Conservation (phyloP, 2,113 vertebrate genomes). For the Ctenomys sociabilis region DNA sequence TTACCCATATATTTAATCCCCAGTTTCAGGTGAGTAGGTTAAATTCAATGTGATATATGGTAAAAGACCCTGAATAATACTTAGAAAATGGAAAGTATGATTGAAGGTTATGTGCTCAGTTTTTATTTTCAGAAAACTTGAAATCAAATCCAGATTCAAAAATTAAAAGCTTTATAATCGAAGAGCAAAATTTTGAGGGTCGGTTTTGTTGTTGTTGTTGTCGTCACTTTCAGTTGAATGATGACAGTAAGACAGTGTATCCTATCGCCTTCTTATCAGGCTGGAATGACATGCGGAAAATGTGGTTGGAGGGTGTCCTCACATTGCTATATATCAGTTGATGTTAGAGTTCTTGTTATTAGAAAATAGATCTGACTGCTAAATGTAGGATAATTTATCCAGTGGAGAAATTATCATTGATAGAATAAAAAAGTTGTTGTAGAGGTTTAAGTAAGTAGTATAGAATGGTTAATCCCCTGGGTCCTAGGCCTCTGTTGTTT, state of each 20-base stretch:
- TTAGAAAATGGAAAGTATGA: not conserved
- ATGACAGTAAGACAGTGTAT: not conserved
- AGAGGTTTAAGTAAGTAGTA: not conserved
- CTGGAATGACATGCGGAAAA: not conserved
- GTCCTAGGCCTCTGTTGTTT: not conserved
- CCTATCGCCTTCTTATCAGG: not conserved
- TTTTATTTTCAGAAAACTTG: not conserved
- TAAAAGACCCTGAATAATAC: not conserved
- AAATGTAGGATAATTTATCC: not conserved
- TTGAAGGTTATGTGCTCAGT: not conserved
- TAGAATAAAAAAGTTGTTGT: not conserved
- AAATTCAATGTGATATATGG: not conserved
- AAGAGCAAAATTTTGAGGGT: not conserved
- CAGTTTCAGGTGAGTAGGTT: not conserved
- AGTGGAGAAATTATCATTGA: not conserved
- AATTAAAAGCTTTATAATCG: not conserved
- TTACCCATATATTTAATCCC: not conserved
- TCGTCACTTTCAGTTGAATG: not conserved
- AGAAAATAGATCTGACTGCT: constrained; percentile 9
- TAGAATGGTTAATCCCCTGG: not conserved
- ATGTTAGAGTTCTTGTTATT: not conserved
- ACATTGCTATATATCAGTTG: not conserved
- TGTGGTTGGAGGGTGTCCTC: not conserved
- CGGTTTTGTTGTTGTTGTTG: not conserved
- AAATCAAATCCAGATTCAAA: constrained; percentile 38